Evolutionary conservation across 2,888 invertebrate species (phyloP).

Genomic region (Embidobia sp.): DNA sequence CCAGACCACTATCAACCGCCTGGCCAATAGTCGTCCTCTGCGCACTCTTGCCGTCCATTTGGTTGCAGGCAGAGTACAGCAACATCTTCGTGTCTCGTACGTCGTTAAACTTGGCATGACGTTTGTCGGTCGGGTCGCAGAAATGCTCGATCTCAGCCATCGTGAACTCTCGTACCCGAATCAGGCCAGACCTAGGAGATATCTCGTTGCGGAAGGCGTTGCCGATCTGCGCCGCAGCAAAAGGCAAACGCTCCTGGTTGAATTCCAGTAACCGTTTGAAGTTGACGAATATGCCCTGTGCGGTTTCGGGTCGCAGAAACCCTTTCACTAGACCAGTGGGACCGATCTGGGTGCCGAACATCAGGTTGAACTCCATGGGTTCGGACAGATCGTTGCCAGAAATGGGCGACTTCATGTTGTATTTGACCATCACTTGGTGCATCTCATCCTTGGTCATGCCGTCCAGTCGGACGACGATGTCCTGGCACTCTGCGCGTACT

Average conservation of each 20-base stretch:
- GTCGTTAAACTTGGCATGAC: constrained; percentile 93
- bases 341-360: constrained; percentile 99
- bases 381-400: constrained; percentile 97
- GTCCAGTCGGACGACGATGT: constrained; percentile 92
- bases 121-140: constrained; percentile 94
- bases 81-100: constrained; percentile 89
- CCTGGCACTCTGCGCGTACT: constrained; percentile 88
- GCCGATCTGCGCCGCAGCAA: constrained; percentile 99
- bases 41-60: constrained; percentile 97
- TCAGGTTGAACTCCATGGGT: constrained; percentile 98
- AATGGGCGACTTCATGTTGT: constrained; percentile 96
- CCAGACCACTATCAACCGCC: constrained; percentile 92
- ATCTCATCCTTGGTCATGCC: constrained; percentile 96
- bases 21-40: constrained; percentile 90
- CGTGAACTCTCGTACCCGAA: constrained; percentile 98
- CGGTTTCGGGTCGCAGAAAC: constrained; percentile 98
- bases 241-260: constrained; percentile 97
- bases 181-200: constrained; percentile 95
- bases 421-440: constrained; percentile 91
- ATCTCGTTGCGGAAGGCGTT: constrained; percentile 99
- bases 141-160: constrained; percentile 99
- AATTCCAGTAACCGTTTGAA: constrained; percentile 98
- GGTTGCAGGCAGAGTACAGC: constrained; percentile 97
- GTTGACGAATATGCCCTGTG: constrained; percentile 99
- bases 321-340: constrained; percentile 97